Conservation (phyloP, 2,888 invertebrate genomes). For the Synanthedon myopaeformis region DNA sequence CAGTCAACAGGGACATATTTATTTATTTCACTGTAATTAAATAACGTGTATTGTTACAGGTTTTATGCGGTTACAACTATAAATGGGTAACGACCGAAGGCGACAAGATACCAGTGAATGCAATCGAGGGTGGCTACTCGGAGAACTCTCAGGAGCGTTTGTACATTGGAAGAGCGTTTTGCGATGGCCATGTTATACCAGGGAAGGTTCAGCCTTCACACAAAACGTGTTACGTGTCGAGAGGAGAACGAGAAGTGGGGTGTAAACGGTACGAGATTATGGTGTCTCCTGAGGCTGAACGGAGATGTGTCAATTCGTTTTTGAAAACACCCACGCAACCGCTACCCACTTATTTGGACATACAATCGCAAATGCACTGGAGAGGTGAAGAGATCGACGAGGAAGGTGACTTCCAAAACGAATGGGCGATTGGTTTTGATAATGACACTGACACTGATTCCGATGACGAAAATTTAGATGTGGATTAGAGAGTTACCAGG, state of each 20-base stretch:
- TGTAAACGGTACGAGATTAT: slow-evolving; percentile 13
- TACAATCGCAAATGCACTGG: no score
- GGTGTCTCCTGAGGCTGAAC: slow-evolving; percentile 5
- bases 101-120: slow-evolving; percentile 72
- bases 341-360: no score
- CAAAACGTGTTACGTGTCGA: slow-evolving; percentile 76
- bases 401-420: no score
- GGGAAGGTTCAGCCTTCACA: slow-evolving; percentile 75
- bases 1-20: no score
- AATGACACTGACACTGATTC: no score
- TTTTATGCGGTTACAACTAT: slow-evolving; percentile 13
- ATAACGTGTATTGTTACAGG: slow-evolving; percentile 2
- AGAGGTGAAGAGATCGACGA: no score
- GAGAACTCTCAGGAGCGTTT: slow-evolving; percentile 45
- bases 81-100: slow-evolving; percentile 60
- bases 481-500: no score
- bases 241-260: slow-evolving; percentile 7
- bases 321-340: not conserved
- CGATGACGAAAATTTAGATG: no score
- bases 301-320: not conserved
- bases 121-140: slow-evolving; percentile 68
- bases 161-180: slow-evolving; percentile 74
- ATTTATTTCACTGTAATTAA: no score
- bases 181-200: slow-evolving; percentile 78
- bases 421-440: no score